phyloP scores from a whole-genome alignment of 2,113 vertebrate species.

The Butorides virescens region DNA sequence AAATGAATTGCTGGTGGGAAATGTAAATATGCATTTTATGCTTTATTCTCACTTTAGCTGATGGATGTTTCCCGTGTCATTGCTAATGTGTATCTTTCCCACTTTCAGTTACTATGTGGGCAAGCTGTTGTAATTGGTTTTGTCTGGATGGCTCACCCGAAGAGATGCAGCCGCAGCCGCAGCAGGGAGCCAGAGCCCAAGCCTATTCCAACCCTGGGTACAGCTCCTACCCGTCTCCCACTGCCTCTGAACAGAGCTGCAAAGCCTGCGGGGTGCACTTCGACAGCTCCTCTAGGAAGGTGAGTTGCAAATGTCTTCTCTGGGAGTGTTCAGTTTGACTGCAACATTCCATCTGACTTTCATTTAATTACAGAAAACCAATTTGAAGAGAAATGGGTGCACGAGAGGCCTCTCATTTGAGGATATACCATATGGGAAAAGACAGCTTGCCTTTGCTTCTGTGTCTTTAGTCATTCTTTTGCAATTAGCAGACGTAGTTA shows the following conservation, averaged over 20 bases:
- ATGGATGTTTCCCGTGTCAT: accelerated
- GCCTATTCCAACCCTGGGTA: conserved; percentile 90
- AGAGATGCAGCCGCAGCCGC: conserved; percentile 48
- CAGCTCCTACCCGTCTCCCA: conserved; percentile 84
- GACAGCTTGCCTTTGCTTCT: not conserved
- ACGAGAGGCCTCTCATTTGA: not conserved
- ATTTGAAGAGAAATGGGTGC: not conserved
- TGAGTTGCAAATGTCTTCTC: conserved; percentile 17
- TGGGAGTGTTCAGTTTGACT: not conserved
- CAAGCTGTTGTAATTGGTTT: conserved; percentile 92
- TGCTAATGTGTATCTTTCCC: not conserved
- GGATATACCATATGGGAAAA: not conserved
- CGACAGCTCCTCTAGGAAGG: conserved; percentile 77
- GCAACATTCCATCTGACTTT: not conserved
- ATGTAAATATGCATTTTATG: accelerated
- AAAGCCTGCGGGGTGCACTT: conserved; percentile 82
- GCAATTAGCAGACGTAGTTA: not conserved
- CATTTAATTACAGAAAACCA: not conserved
- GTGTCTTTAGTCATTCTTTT: not conserved
- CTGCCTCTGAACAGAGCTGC: conserved; percentile 77
- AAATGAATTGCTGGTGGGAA: not conserved
- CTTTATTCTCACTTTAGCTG: not conserved
- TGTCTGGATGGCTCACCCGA: conserved; percentile 83
- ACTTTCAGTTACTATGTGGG: conserved; percentile 83
- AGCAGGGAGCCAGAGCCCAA: conserved; percentile 61